Conservation (phyloP, 2,888 invertebrate species). For the Ceriagrion tenellum region DNA sequence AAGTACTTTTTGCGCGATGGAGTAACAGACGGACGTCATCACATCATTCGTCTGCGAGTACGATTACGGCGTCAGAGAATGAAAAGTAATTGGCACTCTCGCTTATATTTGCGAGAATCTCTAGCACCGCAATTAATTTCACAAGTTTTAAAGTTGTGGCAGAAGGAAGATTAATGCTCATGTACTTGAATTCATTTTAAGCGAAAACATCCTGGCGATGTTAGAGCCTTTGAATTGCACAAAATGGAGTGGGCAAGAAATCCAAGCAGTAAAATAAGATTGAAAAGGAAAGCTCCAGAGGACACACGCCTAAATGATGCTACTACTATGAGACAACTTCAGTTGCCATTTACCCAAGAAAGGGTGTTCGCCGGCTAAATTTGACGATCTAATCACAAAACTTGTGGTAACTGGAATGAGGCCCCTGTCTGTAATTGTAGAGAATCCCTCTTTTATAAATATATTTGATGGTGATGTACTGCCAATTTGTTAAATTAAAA, state of each 20-base stretch:
- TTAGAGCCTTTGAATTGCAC: neutral
- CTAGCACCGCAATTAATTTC: too few relatives aligned
- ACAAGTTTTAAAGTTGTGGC: too few relatives aligned
- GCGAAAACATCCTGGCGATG: neutral
- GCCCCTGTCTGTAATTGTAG: conserved; percentile 6
- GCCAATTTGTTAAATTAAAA: neutral
- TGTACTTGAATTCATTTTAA: too few relatives aligned
- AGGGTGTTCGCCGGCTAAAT: neutral
- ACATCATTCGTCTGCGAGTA: too few relatives aligned
- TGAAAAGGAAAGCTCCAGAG: conserved; percentile 17
- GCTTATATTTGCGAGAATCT: too few relatives aligned
- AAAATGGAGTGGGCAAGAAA: neutral
- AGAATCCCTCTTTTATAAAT: neutral
- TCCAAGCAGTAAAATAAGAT: neutral
- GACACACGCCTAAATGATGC: neutral
- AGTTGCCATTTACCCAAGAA: neutral
- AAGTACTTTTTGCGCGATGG: too few relatives aligned
- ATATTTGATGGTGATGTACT: conserved; percentile 23
- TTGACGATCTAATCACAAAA: neutral
- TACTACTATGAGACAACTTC: neutral
- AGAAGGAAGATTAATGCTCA: too few relatives aligned
- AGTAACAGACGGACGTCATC: too few relatives aligned
- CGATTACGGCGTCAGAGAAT: too few relatives aligned
- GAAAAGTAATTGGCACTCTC: too few relatives aligned
- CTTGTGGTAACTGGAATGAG: conserved; percentile 3